Evolutionary conservation across 2,888 invertebrate species (phyloP), one percentile per base, ranked within the genome.

Genomic region (Xylocampa areola): DNA sequence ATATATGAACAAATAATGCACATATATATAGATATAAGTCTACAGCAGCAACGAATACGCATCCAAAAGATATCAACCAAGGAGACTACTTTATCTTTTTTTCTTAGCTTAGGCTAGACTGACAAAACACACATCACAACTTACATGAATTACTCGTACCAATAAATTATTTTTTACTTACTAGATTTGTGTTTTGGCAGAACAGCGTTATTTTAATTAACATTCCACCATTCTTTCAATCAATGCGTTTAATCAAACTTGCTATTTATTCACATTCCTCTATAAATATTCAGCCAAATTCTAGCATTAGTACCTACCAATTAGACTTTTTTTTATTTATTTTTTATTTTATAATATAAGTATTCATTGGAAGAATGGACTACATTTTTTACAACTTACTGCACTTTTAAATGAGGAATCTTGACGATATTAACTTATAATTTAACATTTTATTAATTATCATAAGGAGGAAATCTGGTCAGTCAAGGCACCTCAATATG

Each of bases 101-200:
- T 90, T 76, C 87, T 89, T 92, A 93, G 93, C 91, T 92, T 92
- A 91, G 90, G 89, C 91, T 89, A 84, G 82, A 81, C 91, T 92
- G 90, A 82, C 91, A 91, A 91, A 92, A 89, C 90, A 91, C 89
- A 91, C 62, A 49, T 30, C 4, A 54, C 54, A 49, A 61, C 27
- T 69, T 68, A 77, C 70, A 72, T 58, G 16, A 54, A 54, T 65
- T 55, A 41, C 63, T 53, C 76, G 67, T 68, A 69, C 67, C 40
- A 67, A 57, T 45, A 65, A n/a, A 51, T 59, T 74, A 66, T 68
- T 58, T 4, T 48, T 73, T 60, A 48, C 65, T 53, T 54, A 67
- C 36, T 79, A 81, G 77, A 79, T 85, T 86, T 90, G 87, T 85
- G 91, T 92, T 93, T 91, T 91, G 91, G 88, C 90, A 91, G 92